Percentiles rank a stretch among this genome's conserved stretches.
These are phyloP conservation scores for Lophotis ruficrista DNA, from an alignment of 2,113 vertebrate species.

Conservation along the genomic window DNA sequence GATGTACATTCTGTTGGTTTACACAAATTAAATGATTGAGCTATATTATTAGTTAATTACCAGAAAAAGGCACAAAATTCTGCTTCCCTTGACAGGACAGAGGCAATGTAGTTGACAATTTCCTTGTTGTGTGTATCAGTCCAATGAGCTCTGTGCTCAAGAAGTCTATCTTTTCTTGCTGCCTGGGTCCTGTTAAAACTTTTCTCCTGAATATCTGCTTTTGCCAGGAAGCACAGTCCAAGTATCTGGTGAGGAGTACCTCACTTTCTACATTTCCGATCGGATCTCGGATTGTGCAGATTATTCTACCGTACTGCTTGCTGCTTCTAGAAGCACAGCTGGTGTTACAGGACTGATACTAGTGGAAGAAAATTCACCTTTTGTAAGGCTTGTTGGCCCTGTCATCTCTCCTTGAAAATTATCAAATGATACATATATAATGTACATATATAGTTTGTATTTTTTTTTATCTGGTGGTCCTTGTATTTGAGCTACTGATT, in stretches of 20 bases:
- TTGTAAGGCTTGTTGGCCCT: background rate
- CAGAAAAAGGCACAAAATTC: background rate
- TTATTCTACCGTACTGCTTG: background rate
- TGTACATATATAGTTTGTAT: fast-evolving
- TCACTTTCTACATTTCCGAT: background rate
- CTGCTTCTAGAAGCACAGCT: background rate
- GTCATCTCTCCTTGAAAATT: background rate
- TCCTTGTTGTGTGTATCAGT: background rate
- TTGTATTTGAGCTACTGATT: background rate
- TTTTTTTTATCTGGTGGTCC: background rate
- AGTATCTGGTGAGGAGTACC: background rate
- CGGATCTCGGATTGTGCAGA: background rate
- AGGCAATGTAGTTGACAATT: background rate
- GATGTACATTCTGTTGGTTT: background rate
- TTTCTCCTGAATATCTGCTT: background rate
- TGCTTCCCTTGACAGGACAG: background rate
- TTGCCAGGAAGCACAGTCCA: background rate
- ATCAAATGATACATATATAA: background rate
- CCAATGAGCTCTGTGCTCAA: background rate
- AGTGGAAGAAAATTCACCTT: background rate
- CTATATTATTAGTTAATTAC: background rate
- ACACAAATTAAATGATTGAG: background rate
- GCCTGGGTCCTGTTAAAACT: background rate
- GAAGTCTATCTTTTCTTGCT: background rate
- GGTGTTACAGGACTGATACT: background rate